A percentile compares a stretch with the other conserved stretches of the same genome.
Evolutionary conservation across 2,113 vertebrate genomes (phyloP).

Genomic region (Perca schrenkii): DNA sequence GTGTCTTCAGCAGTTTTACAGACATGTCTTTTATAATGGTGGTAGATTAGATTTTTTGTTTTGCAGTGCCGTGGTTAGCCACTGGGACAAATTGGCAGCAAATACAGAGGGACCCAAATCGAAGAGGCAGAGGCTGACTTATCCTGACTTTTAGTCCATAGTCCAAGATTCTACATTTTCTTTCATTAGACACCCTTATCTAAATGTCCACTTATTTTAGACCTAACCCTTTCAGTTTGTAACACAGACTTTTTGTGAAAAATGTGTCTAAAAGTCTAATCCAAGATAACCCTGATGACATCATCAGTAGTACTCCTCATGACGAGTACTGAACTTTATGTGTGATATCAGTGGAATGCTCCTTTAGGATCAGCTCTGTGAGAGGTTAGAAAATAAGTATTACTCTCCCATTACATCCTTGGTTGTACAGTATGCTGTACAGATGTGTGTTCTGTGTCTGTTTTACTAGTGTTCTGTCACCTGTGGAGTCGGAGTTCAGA

Average conservation of each 20-base stretch:
- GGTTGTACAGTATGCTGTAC: not conserved
- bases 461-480: slow-evolving; percentile 89
- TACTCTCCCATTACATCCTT: not conserved
- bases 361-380: not conserved
- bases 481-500: slow-evolving; percentile 90
- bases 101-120: not conserved
- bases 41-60: not conserved
- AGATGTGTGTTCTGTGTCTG: slow-evolving; percentile 14
- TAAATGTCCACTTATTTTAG: too few species aligned
- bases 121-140: not conserved
- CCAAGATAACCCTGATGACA: not conserved
- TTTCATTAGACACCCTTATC: too few species aligned
- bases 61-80: not conserved
- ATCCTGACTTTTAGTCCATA: not conserved
- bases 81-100: not conserved
- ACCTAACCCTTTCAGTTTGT: too few species aligned
- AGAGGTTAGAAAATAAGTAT: not conserved
- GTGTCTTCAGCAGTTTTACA: too few species aligned
- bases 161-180: too few species aligned
- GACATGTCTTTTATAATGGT: not conserved
- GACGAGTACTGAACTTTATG: not conserved
- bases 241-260: too few species aligned
- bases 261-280: not conserved
- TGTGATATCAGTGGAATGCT: not conserved
- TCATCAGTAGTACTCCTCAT: not conserved